phyloP scores from a whole-genome alignment of 2,888 invertebrate genomes.

The Chloroclysta siterata region DNA sequence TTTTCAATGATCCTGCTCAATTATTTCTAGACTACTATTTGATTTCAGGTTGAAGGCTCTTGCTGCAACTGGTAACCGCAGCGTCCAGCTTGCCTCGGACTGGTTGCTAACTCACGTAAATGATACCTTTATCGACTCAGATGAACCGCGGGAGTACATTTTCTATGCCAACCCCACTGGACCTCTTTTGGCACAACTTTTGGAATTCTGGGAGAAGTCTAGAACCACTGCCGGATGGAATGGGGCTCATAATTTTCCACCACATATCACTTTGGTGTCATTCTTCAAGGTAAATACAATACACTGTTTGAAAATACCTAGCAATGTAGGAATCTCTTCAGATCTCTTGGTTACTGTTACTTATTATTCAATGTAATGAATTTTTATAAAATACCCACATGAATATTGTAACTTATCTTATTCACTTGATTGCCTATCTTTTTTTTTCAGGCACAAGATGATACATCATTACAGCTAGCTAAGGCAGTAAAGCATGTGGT shows the following conservation, averaged over 20 bases:
- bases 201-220: constrained; percentile 92
- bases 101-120: constrained; percentile 96
- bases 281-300: constrained; percentile 90
- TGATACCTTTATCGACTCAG: constrained; percentile 91
- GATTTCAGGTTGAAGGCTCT: constrained; percentile 91
- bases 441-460: constrained; percentile 91
- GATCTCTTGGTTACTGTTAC: no score
- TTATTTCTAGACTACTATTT: constrained; percentile 42
- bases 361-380: no score
- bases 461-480: constrained; percentile 88
- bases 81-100: constrained; percentile 94
- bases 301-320: no score
- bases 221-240: constrained; percentile 92
- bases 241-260: constrained; percentile 95
- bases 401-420: no score
- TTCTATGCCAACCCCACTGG: constrained; percentile 95
- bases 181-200: constrained; percentile 88
- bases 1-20: not conserved
- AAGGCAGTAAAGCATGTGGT: constrained; percentile 90
- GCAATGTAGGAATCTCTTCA: no score
- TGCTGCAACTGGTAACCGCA: constrained; percentile 94
- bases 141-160: constrained; percentile 92
- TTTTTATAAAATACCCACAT: no score
- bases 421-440: no score
- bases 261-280: constrained; percentile 95